Base-by-base conservation (phyloP, 2,113 vertebrate species). In the Chinchilla lanigera region DNA sequence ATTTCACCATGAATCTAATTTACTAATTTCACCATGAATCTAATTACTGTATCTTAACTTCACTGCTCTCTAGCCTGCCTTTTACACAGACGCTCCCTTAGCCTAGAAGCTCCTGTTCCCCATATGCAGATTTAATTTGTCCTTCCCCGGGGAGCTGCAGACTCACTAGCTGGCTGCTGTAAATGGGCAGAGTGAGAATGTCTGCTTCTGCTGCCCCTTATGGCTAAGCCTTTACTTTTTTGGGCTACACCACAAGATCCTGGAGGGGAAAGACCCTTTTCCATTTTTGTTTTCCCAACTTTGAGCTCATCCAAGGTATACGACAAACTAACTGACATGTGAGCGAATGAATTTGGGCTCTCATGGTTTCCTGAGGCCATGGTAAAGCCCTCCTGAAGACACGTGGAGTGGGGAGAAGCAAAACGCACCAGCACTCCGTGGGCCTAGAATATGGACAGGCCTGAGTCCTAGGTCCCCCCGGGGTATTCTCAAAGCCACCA, bases 381-480 rank as follows among this genome's bases (percentile, higher is more conserved):
- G 28, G 33, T 11, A 89, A 54, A 84, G 30, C 56, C 38, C 26
- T 47, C 0, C 33, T 41, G 88, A 93, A 88, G 93, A 85, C 30
- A 78, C 17, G 5, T 6, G 26, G 47, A 19, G 12, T 61, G 63
- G 26, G 73, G 41, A 78, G 52, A 95, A 93, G 75, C 90, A 86
- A 93, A 86, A 60, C 1, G 63, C 3, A 24, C 35, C 52, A 56
- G 54, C 6, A 12, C 20, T 71, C 8, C 26, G 26, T 35, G 80
- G 90, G 85, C 65, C 67, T 93, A 82, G 94, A 83, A 87, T 89
- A 96, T 98, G 52, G 88, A 38, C 80, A 89, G 89, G 95, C 80
- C 92, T 0, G 3, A 71, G 77, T 9, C 30, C 30, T 65, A 95
- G 65, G 80, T 95, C 87, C 96, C 97, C 38, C 86, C 67, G 91